phyloP scores from a whole-genome alignment of 1,140 invertebrate species.

The Drosophila serrata region DNA sequence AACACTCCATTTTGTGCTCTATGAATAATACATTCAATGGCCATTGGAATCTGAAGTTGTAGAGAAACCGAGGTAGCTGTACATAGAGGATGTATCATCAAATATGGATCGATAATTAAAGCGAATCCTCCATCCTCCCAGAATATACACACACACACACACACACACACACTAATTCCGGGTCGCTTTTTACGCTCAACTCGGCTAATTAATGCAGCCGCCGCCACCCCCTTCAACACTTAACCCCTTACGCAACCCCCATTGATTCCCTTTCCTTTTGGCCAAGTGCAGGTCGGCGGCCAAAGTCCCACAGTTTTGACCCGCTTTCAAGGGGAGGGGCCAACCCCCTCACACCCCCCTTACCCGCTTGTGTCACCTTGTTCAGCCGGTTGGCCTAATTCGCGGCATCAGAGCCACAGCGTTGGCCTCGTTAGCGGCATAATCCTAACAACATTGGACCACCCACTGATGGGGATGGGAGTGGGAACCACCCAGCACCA shows the following conservation, averaged over 20 bases:
- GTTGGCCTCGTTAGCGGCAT: slow-evolving; percentile 72
- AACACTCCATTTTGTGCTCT: slow-evolving; percentile 1
- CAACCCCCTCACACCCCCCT: no score
- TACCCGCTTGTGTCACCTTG: slow-evolving; percentile 20
- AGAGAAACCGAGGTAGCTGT: not conserved
- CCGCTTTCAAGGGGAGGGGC: slow-evolving; percentile 2
- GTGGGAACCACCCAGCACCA: not conserved
- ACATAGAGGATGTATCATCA: not conserved
- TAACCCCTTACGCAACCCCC: slow-evolving; percentile 27
- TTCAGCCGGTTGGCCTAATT: slow-evolving; percentile 63
- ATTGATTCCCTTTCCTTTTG: slow-evolving; percentile 19
- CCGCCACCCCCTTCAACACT: not conserved
- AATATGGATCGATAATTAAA: slow-evolving; percentile 31
- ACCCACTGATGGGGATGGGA: not conserved
- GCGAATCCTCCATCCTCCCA: slow-evolving; percentile 4
- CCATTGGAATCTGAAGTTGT: slow-evolving; percentile 14
- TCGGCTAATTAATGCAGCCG: slow-evolving; percentile 32
- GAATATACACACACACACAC: not conserved
- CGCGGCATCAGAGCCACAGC: slow-evolving; percentile 43
- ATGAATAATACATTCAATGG: slow-evolving; percentile 22
- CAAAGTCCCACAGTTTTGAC: slow-evolving; percentile 27
- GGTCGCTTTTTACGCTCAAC: slow-evolving; percentile 29
- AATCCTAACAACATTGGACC: slow-evolving; percentile 58
- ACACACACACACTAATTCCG: slow-evolving; percentile 1
- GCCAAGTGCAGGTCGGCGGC: slow-evolving; percentile 28